These are phyloP conservation scores for Yponomeuta evonymella DNA, from an alignment of 2,888 invertebrate genomes.

Conservation along the genomic window DNA sequence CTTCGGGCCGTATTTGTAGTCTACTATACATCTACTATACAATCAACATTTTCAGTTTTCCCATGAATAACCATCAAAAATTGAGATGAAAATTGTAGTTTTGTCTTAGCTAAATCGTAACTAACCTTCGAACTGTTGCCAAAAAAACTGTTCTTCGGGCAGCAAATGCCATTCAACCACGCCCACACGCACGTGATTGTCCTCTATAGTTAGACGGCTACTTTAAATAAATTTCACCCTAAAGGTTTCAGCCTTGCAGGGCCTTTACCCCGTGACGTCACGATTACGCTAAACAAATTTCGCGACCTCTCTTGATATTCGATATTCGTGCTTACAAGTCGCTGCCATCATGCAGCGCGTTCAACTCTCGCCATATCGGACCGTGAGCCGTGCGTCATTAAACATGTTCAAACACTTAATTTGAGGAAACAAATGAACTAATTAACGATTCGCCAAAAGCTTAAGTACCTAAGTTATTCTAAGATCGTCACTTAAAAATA, in stretches of 20 bases:
- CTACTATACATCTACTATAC: too few species aligned
- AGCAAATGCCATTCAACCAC: too few species aligned
- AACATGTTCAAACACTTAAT: neutral
- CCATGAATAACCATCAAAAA: too few species aligned
- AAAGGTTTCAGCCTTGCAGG: neutral
- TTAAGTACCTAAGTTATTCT: neutral
- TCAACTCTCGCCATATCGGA: neutral
- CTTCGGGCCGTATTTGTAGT: too few species aligned
- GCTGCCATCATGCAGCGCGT: neutral
- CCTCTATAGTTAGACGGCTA: too few species aligned
- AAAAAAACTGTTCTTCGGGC: too few species aligned
- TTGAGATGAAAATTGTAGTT: too few species aligned
- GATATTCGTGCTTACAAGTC: neutral
- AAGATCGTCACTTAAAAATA: neutral
- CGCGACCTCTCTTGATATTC: neutral
- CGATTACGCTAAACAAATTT: neutral
- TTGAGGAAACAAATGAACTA: neutral
- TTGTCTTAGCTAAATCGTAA: too few species aligned
- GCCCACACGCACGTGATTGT: too few species aligned
- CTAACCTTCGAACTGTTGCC: too few species aligned
- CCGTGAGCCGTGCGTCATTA: neutral
- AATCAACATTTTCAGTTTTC: too few species aligned
- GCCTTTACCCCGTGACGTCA: neutral
- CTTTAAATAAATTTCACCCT: neutral
- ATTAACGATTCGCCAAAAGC: neutral